Percentiles rank a stretch among this genome's conserved stretches.
Evolutionary conservation across 2,888 invertebrate species (phyloP).

Genomic region (Phasia obesa): DNA sequence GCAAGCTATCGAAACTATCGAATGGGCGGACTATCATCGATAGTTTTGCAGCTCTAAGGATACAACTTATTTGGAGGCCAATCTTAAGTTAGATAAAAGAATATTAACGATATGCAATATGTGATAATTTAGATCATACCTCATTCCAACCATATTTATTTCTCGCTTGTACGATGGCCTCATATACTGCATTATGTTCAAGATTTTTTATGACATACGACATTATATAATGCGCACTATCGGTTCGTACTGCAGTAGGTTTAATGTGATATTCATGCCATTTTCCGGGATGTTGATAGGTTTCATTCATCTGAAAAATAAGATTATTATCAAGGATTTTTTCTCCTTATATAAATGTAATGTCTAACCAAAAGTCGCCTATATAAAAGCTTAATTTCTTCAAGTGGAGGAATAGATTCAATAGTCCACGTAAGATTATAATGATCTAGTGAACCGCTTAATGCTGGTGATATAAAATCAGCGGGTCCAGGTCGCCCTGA

Average conservation of each 20-base stretch:
- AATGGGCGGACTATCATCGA: no score
- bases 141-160: conserved; percentile 90
- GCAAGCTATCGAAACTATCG: no score
- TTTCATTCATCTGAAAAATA: conserved; percentile 86
- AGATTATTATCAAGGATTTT: background rate
- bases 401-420: conserved; percentile 86
- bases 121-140: conserved; percentile 78
- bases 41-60: no score
- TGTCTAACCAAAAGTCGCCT: conserved; percentile 85
- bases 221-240: conserved; percentile 84
- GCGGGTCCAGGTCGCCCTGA: conserved; percentile 87
- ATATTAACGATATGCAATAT: no score
- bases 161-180: conserved; percentile 89
- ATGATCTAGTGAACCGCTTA: conserved; percentile 85
- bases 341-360: background rate
- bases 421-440: conserved; percentile 87
- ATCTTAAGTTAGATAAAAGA: no score
- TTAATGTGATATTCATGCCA: conserved; percentile 86
- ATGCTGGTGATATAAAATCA: conserved; percentile 85
- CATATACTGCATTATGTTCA: conserved; percentile 87
- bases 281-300: conserved; percentile 87
- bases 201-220: conserved; percentile 86
- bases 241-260: conserved; percentile 80
- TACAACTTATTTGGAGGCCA: no score
- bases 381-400: conserved; percentile 86